Conservation (phyloP, 1,140 invertebrate species). For the Brachionus calyciflorus region DNA sequence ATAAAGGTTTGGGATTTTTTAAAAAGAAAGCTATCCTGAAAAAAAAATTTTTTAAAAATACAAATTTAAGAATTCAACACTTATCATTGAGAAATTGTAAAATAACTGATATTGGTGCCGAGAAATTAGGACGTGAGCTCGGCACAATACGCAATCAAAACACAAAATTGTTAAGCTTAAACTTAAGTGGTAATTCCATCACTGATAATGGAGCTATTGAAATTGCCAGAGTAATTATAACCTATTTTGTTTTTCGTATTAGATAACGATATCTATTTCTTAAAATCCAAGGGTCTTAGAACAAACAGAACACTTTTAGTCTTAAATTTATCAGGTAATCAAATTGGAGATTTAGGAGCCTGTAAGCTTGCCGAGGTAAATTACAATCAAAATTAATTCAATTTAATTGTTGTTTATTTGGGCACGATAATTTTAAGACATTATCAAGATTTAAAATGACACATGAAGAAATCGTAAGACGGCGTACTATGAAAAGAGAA, state of each 20-base stretch:
- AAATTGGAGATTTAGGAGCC: slow-evolving; percentile 56
- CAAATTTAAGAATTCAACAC: slow-evolving; percentile 47
- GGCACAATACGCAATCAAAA: slow-evolving; percentile 54
- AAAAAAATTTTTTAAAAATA: not conserved
- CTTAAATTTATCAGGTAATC: slow-evolving; percentile 54
- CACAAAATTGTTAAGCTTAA: slow-evolving; percentile 56
- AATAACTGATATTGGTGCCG: slow-evolving; percentile 56
- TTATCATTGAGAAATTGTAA: slow-evolving; percentile 56
- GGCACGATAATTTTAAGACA: not conserved
- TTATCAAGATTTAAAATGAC: slow-evolving; percentile 56
- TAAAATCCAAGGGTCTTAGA: slow-evolving; percentile 53
- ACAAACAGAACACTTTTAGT: slow-evolving; percentile 57
- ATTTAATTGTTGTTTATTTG: too few relatives aligned
- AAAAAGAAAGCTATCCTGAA: too few relatives aligned
- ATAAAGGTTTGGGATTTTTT: too few relatives aligned
- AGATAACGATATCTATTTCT: not conserved
- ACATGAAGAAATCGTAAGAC: slow-evolving; percentile 59
- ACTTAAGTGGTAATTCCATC: slow-evolving; percentile 58
- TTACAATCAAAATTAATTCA: too few relatives aligned
- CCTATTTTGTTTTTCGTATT: not conserved
- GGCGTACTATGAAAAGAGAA: slow-evolving; percentile 49
- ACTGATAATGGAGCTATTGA: slow-evolving; percentile 53
- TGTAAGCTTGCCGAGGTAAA: slow-evolving; percentile 54
- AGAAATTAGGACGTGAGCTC: slow-evolving; percentile 52
- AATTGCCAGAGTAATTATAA: slow-evolving; percentile 49